Evolutionary conservation across 2,888 invertebrate genomes (phyloP).

Genomic region (Hedya salicella): DNA sequence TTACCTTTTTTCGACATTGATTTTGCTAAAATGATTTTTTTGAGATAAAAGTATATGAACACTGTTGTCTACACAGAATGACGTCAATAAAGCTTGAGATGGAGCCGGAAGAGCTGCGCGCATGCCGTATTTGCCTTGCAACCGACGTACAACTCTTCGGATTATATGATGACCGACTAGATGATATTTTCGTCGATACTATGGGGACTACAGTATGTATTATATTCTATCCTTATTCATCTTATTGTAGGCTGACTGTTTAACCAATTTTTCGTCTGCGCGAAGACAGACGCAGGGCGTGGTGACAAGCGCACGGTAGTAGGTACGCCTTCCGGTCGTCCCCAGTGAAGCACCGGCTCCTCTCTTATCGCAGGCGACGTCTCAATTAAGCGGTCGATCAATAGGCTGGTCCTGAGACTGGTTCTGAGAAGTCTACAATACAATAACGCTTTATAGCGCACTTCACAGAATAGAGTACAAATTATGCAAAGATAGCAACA

Average conservation of each 20-base stretch:
- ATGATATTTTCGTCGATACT: slow-evolving; percentile 29
- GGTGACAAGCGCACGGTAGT: too few relatives aligned
- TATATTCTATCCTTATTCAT: background rate
- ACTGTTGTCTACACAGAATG: slow-evolving; percentile 11
- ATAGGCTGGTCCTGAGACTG: too few relatives aligned
- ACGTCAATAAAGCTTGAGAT: slow-evolving; percentile 32
- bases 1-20: slow-evolving; percentile 21
- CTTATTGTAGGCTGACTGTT: background rate
- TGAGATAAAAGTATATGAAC: background rate
- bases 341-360: too few relatives aligned
- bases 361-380: too few relatives aligned
- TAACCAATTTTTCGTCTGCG: too few relatives aligned
- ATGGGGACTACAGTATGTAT: slow-evolving; percentile 35
- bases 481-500: too few relatives aligned
- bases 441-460: too few relatives aligned
- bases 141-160: slow-evolving; percentile 40
- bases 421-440: too few relatives aligned
- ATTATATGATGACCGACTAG: slow-evolving; percentile 33
- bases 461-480: too few relatives aligned
- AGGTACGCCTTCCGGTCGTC: too few relatives aligned
- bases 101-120: slow-evolving; percentile 18
- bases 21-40: slow-evolving; percentile 16
- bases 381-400: too few relatives aligned
- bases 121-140: slow-evolving; percentile 43
- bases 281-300: too few relatives aligned